Evolutionary conservation across 2,888 invertebrate genomes (phyloP), one percentile per base, ranked within the genome.

Genomic region (Polia nebulosa): DNA sequence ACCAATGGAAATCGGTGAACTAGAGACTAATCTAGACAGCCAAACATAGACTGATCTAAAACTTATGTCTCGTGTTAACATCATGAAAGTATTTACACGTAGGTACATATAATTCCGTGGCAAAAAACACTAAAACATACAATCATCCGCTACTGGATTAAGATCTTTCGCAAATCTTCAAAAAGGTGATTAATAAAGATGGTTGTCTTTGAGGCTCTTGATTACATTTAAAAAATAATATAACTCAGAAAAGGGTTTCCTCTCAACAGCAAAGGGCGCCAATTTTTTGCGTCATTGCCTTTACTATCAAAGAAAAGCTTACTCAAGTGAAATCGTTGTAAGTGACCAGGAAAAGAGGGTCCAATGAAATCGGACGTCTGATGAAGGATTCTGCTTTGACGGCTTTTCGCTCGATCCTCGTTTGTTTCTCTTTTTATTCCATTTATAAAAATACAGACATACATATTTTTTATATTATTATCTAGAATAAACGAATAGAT

Each of bases 281-380:
- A 76, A 70, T 34, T 47, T 58, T 55, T 27, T 45, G 55, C 72
- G 11, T 59, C 69, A 76, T 58, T 76, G 34, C 52, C 22, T 36
- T 27, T 9, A 47, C 3, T 25, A 22, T 59, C 44, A 76, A 58
- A 61, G 41, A 44, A 55, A 76, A 39, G 77, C 44, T 59, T 56
- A 59, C 44, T 76, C 44, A 60, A 76, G 61, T 60, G 39, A 70
- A 60, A 22, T 51, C 17, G 15, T 60, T 55, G 44, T 76, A 69
- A 72, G 55, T 76, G 70, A 70, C 49, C 49, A 70, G 44, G 59
- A 59, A 76, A 72, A 59, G 47, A 60, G 70, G 72, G 72, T 76
- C 59, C 59, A 72, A 55, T 36, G 20, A 60, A 44, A 53, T 76
- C 44, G 17, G 77, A 76, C 71, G 36, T 29, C 44, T 69, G 76